Conservation (phyloP, 2,888 invertebrate genomes). For the Lepidochitona cinerea region DNA sequence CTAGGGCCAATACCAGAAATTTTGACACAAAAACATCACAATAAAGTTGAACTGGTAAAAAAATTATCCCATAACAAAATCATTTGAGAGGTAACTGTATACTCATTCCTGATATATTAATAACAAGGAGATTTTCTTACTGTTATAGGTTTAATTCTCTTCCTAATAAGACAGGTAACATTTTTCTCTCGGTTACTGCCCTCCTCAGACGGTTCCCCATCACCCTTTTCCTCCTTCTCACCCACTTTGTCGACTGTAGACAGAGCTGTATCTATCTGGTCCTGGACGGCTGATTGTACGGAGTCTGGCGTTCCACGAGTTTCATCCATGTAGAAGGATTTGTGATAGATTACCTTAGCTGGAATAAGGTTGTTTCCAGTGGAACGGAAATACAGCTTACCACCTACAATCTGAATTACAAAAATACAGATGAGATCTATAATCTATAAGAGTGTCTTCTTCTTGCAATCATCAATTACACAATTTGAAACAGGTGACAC, state of each 20-base stretch:
- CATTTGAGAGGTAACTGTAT: too few species aligned
- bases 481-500: too few species aligned
- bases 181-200: not conserved
- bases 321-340: slow-evolving; percentile 31
- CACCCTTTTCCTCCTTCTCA: not conserved
- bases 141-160: not conserved
- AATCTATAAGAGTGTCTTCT: too few species aligned
- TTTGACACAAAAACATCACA: too few species aligned
- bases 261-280: not conserved
- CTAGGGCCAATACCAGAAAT: too few species aligned
- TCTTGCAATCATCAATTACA: too few species aligned
- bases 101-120: too few species aligned
- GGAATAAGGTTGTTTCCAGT: slow-evolving; percentile 46
- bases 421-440: not conserved
- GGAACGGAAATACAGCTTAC: slow-evolving; percentile 51
- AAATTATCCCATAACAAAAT: too few species aligned
- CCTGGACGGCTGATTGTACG: not conserved
- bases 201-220: not conserved
- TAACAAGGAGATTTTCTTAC: too few species aligned
- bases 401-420: slow-evolving; percentile 47
- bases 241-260: not conserved
- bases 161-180: too few species aligned
- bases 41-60: too few species aligned
- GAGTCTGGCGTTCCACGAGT: too few species aligned
- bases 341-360: slow-evolving; percentile 45